A percentile compares a stretch with the other conserved stretches of the same genome.
These are phyloP conservation scores for Acleris cristana DNA, from an alignment of 2,888 invertebrate species.

Conservation along the genomic window DNA sequence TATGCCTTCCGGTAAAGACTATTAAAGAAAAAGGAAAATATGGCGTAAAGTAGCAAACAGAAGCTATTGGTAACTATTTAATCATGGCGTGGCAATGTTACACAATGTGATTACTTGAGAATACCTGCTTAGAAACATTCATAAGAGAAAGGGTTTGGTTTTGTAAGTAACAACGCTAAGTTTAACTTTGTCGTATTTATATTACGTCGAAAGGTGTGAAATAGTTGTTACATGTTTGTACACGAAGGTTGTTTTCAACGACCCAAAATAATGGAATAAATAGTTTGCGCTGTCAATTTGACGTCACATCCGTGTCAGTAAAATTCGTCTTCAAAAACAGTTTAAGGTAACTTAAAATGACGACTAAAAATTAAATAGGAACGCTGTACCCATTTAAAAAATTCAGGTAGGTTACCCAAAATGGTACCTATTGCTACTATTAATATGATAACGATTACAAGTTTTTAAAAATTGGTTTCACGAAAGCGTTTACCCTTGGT, in stretches of 20 bases:
- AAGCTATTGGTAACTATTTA: conserved; percentile 19
- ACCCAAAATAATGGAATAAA: too few relatives aligned
- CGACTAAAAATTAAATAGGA: too few relatives aligned
- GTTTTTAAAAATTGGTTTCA: conserved; percentile 62
- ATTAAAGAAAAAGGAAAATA: conserved; percentile 15
- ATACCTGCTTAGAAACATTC: conserved; percentile 15
- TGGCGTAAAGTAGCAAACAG: conserved; percentile 4
- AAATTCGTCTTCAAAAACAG: too few relatives aligned
- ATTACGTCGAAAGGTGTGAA: too few relatives aligned
- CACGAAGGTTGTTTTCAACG: too few relatives aligned
- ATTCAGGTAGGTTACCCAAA: not conserved
- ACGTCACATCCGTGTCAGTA: too few relatives aligned
- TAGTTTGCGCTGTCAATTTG: too few relatives aligned
- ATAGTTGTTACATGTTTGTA: too few relatives aligned
- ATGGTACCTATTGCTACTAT: not conserved
- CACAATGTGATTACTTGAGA: conserved; percentile 19
- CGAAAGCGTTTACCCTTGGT: conserved; percentile 62
- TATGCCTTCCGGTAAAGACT: conserved; percentile 1
- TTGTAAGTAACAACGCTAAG: not conserved
- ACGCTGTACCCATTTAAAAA: not conserved
- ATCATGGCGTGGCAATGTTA: conserved; percentile 9
- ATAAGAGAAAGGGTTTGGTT: conserved; percentile 8
- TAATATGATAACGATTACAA: conserved; percentile 51
- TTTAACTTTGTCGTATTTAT: too few relatives aligned
- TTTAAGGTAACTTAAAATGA: too few relatives aligned